A percentile compares a stretch with the other conserved stretches of the same genome.
Evolutionary conservation across 2,113 vertebrate genomes (phyloP).

Genomic region (Xiphophorus maculatus): DNA sequence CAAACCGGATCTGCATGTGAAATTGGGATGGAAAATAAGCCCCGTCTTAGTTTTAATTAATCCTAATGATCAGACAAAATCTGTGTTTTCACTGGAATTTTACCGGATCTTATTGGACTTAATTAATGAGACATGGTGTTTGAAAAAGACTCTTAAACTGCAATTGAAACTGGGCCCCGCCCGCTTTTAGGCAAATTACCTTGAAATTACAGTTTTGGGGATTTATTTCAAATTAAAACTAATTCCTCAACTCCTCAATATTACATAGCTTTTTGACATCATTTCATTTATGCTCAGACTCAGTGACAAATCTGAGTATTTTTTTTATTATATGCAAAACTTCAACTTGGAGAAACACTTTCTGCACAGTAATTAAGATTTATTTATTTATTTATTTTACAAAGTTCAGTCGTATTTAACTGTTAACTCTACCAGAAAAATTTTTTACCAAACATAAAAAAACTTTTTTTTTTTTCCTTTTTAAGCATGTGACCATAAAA

Average conservation of each 20-base stretch:
- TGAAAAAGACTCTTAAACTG: neutral
- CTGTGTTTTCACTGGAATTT: neutral
- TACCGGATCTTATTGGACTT: neutral
- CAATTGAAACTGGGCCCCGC: neutral
- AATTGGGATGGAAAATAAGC: neutral
- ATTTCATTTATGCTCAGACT: neutral
- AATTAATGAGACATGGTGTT: neutral
- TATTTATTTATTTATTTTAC: no score
- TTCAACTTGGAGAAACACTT: neutral
- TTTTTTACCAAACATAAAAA: neutral
- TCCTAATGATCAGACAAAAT: no score
- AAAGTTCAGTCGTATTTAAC: neutral
- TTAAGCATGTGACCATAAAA: neutral
- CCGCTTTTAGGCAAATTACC: neutral
- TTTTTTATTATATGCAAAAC: neutral
- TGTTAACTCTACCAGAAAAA: no score
- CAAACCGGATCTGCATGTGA: neutral
- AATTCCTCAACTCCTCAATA: neutral
- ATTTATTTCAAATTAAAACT: neutral
- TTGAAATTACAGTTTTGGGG: neutral
- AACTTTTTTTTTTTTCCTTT: neutral
- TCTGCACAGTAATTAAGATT: neutral
- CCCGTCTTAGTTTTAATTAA: neutral
- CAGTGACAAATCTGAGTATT: neutral
- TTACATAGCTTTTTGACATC: neutral